Evolutionary conservation across 2,888 invertebrate genomes (phyloP).

Genomic region (Tetragonisca angustula): DNA sequence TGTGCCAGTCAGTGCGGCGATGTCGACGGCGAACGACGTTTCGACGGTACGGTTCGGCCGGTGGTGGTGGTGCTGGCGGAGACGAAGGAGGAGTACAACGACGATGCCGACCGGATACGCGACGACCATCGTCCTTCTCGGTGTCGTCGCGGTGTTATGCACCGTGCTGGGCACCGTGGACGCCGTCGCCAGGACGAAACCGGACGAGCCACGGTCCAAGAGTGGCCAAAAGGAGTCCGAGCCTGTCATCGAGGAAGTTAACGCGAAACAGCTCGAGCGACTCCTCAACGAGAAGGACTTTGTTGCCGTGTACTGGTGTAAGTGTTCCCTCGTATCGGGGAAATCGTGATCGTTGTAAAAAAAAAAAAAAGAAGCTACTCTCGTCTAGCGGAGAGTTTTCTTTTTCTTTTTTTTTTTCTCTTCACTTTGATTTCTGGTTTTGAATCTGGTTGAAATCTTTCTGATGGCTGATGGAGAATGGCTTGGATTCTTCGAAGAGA

Average conservation of each 20-base stretch:
- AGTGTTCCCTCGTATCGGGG: slow-evolving; percentile 85
- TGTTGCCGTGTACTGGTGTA: slow-evolving; percentile 98
- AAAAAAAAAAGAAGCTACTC: not conserved
- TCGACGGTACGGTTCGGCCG: slow-evolving; percentile 81
- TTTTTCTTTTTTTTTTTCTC: too few species aligned
- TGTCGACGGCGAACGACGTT: slow-evolving; percentile 84
- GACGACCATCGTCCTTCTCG: slow-evolving; percentile 63
- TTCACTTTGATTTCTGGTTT: not conserved
- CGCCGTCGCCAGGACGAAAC: slow-evolving; percentile 63
- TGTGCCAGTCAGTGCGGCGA: slow-evolving; percentile 83
- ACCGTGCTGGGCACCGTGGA: slow-evolving; percentile 61
- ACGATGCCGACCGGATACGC: slow-evolving; percentile 62
- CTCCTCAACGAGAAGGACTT: slow-evolving; percentile 95
- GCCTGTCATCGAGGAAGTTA: slow-evolving; percentile 96
- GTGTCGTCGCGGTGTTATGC: slow-evolving; percentile 60
- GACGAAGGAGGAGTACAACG: slow-evolving; percentile 74
- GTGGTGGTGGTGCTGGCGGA: slow-evolving; percentile 81
- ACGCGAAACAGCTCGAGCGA: slow-evolving; percentile 95
- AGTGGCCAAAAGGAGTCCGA: slow-evolving; percentile 84
- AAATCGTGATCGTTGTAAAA: not conserved
- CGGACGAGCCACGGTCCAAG: slow-evolving; percentile 62
- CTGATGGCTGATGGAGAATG: not conserved
- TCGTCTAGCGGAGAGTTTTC: not conserved
- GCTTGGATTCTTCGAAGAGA: not conserved
- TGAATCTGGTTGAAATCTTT: too few species aligned